Percentiles rank a stretch among this genome's conserved stretches.
Evolutionary conservation across 2,797 vertebrate species (phyloP).

Genomic region (Vipera ursinii): DNA sequence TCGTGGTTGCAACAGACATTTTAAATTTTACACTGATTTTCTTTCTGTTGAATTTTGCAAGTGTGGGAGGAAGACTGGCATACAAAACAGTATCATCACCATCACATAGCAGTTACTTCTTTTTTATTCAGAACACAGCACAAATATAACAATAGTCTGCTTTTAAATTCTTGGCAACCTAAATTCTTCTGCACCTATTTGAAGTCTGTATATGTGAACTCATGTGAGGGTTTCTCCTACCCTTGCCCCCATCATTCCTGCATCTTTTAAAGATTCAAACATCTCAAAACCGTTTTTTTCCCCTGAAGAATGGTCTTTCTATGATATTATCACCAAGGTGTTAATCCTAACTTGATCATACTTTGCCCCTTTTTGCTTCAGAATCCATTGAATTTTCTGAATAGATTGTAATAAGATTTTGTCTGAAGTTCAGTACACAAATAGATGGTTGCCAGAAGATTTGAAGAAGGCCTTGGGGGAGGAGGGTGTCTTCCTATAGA

Average conservation of each 20-base stretch:
- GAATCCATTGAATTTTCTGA: not conserved
- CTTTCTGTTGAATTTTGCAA: not conserved
- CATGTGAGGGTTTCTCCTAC: not conserved
- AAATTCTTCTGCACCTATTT: not conserved
- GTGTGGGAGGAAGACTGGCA: not conserved
- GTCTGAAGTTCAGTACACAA: not conserved
- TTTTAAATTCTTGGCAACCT: not conserved
- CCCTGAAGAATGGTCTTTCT: not conserved
- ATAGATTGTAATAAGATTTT: not conserved
- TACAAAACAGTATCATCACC: not conserved
- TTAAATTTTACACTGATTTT: not conserved
- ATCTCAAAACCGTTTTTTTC: not conserved
- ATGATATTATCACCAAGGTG: not conserved
- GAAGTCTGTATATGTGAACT: not conserved
- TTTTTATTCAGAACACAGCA: not conserved
- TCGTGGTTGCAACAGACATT: not conserved
- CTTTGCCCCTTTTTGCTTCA: not conserved
- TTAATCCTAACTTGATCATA: not conserved
- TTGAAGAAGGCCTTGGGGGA: not conserved
- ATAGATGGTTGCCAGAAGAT: not conserved
- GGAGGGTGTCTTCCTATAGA: not conserved
- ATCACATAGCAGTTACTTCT: not conserved
- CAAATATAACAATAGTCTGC: not conserved
- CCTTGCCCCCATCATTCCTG: not conserved
- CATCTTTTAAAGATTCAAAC: not conserved